A percentile compares a stretch with the other conserved stretches of the same genome.
Evolutionary conservation across 2,888 invertebrate genomes (phyloP).

Genomic region (Mythimna impura): DNA sequence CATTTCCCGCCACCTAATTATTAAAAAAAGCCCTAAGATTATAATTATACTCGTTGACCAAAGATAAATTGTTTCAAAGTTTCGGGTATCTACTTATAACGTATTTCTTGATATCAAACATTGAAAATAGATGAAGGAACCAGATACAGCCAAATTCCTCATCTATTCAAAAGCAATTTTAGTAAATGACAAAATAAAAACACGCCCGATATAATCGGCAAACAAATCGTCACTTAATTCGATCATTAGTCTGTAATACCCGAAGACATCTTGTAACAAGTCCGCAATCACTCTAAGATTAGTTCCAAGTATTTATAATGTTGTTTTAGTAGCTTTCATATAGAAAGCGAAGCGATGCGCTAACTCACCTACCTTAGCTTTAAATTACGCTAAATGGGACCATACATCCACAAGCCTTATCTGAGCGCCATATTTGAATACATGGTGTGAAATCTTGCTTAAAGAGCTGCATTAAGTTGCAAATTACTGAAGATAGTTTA

Average conservation of each 20-base stretch:
- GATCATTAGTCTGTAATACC: constrained; percentile 62
- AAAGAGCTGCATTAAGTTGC: constrained; percentile 66
- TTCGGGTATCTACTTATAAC: too few relatives aligned
- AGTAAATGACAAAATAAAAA: constrained; percentile 35
- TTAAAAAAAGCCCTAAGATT: too few relatives aligned
- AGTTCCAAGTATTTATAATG: constrained; percentile 62
- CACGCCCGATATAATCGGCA: constrained; percentile 24
- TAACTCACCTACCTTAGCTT: constrained; percentile 62
- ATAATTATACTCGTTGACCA: too few relatives aligned
- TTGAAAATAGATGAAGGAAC: not conserved
- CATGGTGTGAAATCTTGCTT: constrained; percentile 66
- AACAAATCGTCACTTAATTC: constrained; percentile 60
- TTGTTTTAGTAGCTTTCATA: constrained; percentile 64
- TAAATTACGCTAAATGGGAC: constrained; percentile 74
- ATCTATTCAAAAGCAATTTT: not conserved
- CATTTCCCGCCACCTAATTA: too few relatives aligned
- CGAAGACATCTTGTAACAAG: constrained; percentile 50
- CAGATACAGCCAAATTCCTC: not conserved
- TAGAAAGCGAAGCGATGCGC: constrained; percentile 66
- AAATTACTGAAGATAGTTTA: constrained; percentile 63
- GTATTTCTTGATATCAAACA: not conserved
- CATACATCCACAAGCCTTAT: constrained; percentile 69
- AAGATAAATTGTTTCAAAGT: not conserved
- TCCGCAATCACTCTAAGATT: constrained; percentile 60
- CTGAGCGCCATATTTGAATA: constrained; percentile 68